These are phyloP conservation scores for Drosophila lini DNA, from an alignment of 1,140 invertebrate species.

Conservation along the genomic window DNA sequence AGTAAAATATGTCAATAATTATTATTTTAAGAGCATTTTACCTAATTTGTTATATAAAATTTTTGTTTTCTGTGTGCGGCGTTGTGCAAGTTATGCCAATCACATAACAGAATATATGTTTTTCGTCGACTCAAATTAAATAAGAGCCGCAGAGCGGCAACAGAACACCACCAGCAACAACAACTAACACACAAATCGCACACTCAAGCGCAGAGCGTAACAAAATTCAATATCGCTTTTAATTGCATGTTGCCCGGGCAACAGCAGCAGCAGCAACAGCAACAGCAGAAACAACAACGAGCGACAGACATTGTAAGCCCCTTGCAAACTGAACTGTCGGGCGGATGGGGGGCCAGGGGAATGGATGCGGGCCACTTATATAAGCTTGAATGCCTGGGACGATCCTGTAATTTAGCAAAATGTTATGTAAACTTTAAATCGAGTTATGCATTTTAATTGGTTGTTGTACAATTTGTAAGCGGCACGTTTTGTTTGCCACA, in stretches of 20 bases:
- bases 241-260: constrained; percentile 79
- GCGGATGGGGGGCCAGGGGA: constrained; percentile 2
- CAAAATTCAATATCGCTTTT: constrained; percentile 82
- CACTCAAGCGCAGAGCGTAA: constrained; percentile 77
- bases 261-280: constrained; percentile 53
- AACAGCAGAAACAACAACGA: constrained; percentile 49
- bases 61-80: constrained; percentile 1
- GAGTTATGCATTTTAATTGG: constrained; percentile 82
- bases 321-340: constrained; percentile 73
- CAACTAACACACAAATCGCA: constrained; percentile 64
- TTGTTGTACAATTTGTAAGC: constrained; percentile 81
- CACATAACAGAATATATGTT: constrained; percentile 76
- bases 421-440: constrained; percentile 82
- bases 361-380: constrained; percentile 69
- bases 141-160: constrained; percentile 66
- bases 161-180: constrained; percentile 26
- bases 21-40: background rate
- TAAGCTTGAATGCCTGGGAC: constrained; percentile 61
- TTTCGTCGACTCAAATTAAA: constrained; percentile 75
- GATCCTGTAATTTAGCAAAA: constrained; percentile 81
- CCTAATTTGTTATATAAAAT: too few relatives aligned
- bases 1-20: too few relatives aligned
- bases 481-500: constrained; percentile 81
- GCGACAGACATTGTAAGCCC: constrained; percentile 78
- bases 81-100: constrained; percentile 78